Base-by-base conservation (phyloP, 2,797 vertebrate genomes). In the Tokudaia tokunoshimensis region DNA sequence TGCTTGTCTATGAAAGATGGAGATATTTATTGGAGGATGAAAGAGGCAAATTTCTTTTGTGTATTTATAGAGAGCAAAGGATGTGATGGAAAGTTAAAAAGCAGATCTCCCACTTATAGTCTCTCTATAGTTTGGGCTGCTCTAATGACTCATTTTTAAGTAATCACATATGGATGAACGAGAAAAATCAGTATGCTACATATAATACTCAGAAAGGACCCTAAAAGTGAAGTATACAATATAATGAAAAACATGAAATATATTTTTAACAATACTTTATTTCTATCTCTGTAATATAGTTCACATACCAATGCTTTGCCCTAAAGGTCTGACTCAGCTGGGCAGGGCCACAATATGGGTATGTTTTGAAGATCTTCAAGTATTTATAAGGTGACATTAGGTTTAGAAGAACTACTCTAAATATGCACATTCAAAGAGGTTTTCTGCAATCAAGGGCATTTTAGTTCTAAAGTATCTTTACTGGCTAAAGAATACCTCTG, bases 1-100 rank as follows among this genome's bases (percentile, higher is more conserved):
- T 2, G 0, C 19, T 34, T 81, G 55, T n/a, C 50, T 72, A 90
- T 83, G 44, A 81, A 59, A 91, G 26, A 44, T 8, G 61, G n/a
- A 65, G 87, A 20, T 81, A 80, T 59, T 89, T 92, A 88, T 67
- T 65, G 47, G 86, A 90, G 44, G 47, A 84, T 59, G 44, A 91
- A 79, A 52, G 29, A 87, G 26, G 37, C 22, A 74, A 79, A 59
- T 89, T 78, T 84, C 24, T 85, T 87, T 84, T 72, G n/a, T 55
- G 81, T 89, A 29, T 78, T 94, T 93, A 72, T 50, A 96, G 34
- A 57, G n/a, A 79, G 37, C n/a, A 92, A 93, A 91, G 52, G 44
- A 95, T n/a, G 63, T 52, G 29, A 84, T 1, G 34, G 15, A 94
- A 93, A 89, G 87, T 80, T 87, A 92, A 75, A 72, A 70, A 94